A percentile compares a stretch with the other conserved stretches of the same genome.
Evolutionary conservation across 2,113 vertebrate genomes (phyloP).

Genomic region (Panthera leo): DNA sequence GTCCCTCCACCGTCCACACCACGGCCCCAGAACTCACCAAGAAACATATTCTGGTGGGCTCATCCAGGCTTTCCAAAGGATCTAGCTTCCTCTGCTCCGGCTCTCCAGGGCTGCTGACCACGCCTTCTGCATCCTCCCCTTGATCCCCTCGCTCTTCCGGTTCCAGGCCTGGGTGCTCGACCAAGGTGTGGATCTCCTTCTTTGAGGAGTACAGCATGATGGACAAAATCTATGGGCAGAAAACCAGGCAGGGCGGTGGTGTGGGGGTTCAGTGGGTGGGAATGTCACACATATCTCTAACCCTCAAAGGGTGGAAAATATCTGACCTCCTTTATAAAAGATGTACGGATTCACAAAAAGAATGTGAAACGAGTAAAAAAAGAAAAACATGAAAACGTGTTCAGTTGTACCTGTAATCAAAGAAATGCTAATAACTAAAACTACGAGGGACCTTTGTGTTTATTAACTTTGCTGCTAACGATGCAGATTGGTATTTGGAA

Average conservation of each 20-base stretch:
- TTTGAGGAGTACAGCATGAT: conserved; percentile 99
- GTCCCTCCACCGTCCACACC: too few relatives aligned
- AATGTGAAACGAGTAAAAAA: conserved; percentile 30
- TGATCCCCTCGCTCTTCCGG: conserved; percentile 88
- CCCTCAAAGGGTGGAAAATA: background rate
- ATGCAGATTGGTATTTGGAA: background rate
- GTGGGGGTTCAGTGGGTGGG: background rate
- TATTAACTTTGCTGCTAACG: background rate
- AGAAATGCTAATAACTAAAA: conserved; percentile 40
- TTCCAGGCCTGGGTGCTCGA: conserved; percentile 86
- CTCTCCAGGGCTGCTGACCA: conserved; percentile 83
- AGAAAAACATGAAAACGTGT: background rate
- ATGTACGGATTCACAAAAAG: background rate
- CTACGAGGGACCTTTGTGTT: background rate
- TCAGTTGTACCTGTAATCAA: background rate
- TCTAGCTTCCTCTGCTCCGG: conserved; percentile 89
- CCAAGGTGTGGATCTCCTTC: conserved; percentile 91
- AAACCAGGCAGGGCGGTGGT: background rate
- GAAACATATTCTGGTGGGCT: conserved; percentile 97
- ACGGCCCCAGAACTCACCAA: conserved; percentile 86
- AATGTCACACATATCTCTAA: background rate
- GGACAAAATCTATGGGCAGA: conserved; percentile 89
- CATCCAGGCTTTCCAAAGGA: conserved; percentile 95
- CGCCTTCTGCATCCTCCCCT: conserved; percentile 88
- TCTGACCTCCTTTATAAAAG: background rate